These are phyloP conservation scores for Peromyscus attwateri DNA, from an alignment of 2,797 vertebrate genomes.

Conservation along the genomic window DNA sequence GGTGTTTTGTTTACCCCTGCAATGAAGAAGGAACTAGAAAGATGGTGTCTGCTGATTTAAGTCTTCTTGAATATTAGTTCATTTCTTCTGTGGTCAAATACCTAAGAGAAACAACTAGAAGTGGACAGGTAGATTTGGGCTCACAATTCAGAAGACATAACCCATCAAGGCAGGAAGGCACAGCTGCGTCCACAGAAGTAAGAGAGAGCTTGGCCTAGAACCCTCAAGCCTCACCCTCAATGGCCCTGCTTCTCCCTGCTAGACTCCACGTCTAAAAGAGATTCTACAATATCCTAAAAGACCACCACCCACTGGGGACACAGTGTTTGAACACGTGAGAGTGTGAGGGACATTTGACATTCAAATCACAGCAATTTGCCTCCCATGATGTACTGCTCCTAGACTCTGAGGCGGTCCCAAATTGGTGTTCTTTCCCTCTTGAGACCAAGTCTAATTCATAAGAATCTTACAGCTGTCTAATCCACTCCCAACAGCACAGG, in stretches of 20 bases:
- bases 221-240: neutral
- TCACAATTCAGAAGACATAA: neutral
- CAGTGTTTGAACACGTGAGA: no score
- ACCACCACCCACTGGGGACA: neutral
- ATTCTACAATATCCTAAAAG: neutral
- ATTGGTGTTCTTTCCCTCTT: neutral
- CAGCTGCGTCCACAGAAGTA: neutral
- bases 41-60: neutral
- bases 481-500: neutral
- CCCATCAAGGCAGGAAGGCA: neutral
- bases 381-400: neutral
- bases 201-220: neutral
- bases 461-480: neutral
- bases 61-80: neutral
- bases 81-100: neutral
- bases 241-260: neutral
- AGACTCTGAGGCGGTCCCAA: slow-evolving; percentile 14
- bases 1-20: neutral
- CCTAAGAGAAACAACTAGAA: neutral
- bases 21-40: neutral
- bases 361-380: neutral
- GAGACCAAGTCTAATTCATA: neutral
- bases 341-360: neutral
- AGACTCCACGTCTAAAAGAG: neutral
- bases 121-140: neutral